A percentile compares a stretch with the other conserved stretches of the same genome.
Conservation (phyloP, 2,888 invertebrate species). For the Cephus runcator region DNA sequence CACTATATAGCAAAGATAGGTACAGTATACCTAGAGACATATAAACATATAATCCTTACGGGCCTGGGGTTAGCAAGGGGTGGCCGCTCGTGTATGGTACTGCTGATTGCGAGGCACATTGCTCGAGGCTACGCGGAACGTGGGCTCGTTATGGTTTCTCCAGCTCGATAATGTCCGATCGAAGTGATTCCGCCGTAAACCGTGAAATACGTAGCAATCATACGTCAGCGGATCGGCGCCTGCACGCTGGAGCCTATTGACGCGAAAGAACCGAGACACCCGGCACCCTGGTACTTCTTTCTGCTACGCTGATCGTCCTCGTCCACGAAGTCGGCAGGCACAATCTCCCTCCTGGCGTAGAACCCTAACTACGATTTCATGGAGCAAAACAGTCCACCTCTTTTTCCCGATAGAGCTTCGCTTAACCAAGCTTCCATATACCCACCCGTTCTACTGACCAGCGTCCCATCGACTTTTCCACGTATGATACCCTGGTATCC, state of each 20-base stretch:
- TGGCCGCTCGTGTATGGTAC: constrained; percentile 14
- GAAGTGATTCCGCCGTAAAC: constrained; percentile 47
- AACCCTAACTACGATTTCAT: not conserved
- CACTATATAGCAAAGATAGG: too few species aligned
- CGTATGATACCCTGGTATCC: too few species aligned
- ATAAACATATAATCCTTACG: not conserved
- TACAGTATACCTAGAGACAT: not conserved
- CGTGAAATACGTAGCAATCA: constrained; percentile 49
- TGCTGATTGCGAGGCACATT: constrained; percentile 31
- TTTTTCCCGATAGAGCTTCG: too few species aligned
- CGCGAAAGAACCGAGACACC: constrained; percentile 31
- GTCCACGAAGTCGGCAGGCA: too few species aligned
- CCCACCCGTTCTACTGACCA: too few species aligned
- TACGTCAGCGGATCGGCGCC: constrained; percentile 18
- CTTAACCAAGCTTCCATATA: too few species aligned
- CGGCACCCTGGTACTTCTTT: constrained; percentile 11
- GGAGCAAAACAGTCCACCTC: constrained; percentile 2
- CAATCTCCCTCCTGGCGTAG: not conserved
- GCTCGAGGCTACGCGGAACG: constrained; percentile 35
- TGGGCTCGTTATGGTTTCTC: constrained; percentile 51
- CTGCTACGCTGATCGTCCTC: too few species aligned
- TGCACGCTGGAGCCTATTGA: not conserved
- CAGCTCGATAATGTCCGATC: constrained; percentile 49
- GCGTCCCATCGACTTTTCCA: too few species aligned
- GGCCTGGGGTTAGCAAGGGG: not conserved